Percentiles rank a stretch among this genome's conserved stretches.
These are phyloP conservation scores for Carposina sasakii DNA, from an alignment of 1,140 invertebrate species.

Conservation along the genomic window DNA sequence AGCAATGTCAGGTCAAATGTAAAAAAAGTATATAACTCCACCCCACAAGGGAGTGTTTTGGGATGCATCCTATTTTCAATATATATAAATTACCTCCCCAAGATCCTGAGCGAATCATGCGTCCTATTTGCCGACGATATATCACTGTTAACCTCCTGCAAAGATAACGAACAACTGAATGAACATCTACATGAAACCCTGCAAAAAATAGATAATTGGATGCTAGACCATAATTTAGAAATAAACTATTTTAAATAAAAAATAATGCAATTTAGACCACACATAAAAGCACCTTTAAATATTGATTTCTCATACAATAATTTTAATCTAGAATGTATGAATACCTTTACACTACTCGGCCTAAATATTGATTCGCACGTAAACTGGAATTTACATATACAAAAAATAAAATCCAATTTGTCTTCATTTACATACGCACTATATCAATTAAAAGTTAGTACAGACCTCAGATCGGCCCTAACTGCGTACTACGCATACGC, in stretches of 20 bases:
- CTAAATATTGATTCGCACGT: slow-evolving; percentile 5
- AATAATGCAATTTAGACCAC: slow-evolving; percentile 6
- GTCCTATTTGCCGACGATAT: slow-evolving; percentile 5
- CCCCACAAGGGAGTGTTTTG: background rate
- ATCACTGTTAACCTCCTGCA: background rate
- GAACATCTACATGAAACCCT: background rate
- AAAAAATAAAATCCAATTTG: background rate
- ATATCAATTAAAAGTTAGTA: background rate
- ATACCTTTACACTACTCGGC: background rate
- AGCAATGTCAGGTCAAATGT: background rate
- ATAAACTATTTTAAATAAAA: slow-evolving; percentile 7
- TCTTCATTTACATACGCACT: slow-evolving; percentile 9
- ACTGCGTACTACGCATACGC: no score
- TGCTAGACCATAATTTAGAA: slow-evolving; percentile 3
- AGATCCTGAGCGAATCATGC: background rate
- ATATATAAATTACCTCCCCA: background rate
- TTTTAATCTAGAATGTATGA: background rate
- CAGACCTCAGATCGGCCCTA: background rate
- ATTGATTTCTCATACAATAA: slow-evolving; percentile 3
- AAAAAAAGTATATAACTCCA: background rate
- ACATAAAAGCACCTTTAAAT: background rate
- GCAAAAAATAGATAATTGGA: background rate
- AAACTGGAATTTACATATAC: background rate
- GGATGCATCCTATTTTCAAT: background rate
- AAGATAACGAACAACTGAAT: background rate